These are phyloP conservation scores for Acrossocheilus fasciatus DNA, from an alignment of 2,797 vertebrate genomes.

Conservation along the genomic window DNA sequence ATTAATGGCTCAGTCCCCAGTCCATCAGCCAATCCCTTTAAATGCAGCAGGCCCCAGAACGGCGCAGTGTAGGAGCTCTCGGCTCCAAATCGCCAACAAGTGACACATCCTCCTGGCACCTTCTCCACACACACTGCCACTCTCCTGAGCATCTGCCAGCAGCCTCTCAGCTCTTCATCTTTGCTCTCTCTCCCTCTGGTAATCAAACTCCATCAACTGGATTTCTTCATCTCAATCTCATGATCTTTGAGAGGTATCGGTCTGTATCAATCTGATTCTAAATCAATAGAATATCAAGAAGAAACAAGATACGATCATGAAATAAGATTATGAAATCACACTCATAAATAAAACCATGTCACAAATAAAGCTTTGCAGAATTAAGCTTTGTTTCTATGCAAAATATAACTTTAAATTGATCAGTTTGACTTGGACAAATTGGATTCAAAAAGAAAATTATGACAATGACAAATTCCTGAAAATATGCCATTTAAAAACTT, in stretches of 20 bases:
- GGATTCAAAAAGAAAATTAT: no score
- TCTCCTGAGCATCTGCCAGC: constrained; percentile 16
- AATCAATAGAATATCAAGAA: neutral
- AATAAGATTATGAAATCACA: neutral
- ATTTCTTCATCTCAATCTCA: constrained; percentile 21
- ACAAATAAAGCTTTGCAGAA: neutral
- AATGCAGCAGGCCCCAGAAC: constrained; percentile 54
- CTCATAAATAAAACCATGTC: neutral
- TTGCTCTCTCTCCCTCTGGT: constrained; percentile 24
- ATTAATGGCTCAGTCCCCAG: constrained; percentile 70
- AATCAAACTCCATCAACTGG: constrained; percentile 43
- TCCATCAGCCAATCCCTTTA: constrained; percentile 71
- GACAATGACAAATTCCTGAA: no score
- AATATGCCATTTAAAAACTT: no score
- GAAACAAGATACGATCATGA: neutral
- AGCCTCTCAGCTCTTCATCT: constrained; percentile 4
- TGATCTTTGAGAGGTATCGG: constrained; percentile 33
- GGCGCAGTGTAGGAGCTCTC: constrained; percentile 47
- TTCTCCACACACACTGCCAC: constrained; percentile 9
- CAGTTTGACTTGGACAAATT: no score
- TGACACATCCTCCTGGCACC: constrained; percentile 55
- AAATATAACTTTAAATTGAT: no score
- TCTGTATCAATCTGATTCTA: constrained; percentile 14
- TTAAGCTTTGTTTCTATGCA: no score
- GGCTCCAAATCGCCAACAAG: constrained; percentile 48